These are phyloP conservation scores for Panurus biarmicus DNA, from an alignment of 2,113 vertebrate genomes.

Conservation along the genomic window DNA sequence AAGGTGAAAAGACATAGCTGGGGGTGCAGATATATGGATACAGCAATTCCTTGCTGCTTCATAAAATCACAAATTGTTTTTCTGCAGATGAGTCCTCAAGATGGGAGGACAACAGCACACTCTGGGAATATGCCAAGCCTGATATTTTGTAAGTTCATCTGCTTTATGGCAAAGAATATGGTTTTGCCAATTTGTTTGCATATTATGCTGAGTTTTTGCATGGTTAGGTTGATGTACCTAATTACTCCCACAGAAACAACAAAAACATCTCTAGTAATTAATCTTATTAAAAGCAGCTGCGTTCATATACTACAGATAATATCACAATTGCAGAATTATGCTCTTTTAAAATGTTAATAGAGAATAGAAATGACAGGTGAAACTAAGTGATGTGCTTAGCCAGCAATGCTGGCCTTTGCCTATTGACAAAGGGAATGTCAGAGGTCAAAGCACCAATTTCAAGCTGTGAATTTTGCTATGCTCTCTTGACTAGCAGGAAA, in stretches of 20 bases:
- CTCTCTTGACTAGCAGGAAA: background rate
- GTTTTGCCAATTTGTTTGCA: background rate
- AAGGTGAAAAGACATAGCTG: background rate
- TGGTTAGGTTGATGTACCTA: background rate
- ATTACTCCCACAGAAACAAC: conserved; percentile 1
- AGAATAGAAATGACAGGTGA: background rate
- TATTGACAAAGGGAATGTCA: background rate
- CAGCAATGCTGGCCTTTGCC: background rate
- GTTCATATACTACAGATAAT: background rate
- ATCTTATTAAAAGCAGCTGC: background rate
- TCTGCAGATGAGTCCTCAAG: background rate
- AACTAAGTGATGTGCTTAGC: background rate
- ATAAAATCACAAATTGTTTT: background rate
- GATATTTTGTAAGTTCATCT: background rate
- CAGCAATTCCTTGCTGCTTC: background rate
- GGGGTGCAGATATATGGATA: background rate
- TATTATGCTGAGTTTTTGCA: background rate
- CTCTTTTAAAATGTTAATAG: background rate
- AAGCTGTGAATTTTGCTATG: background rate
- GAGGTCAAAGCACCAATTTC: background rate
- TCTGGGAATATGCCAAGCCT: background rate
- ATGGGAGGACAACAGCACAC: background rate
- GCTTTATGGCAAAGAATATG: background rate
- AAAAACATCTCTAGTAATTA: background rate
- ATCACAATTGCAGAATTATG: background rate